These are phyloP conservation scores for Alligator sinensis DNA, from an alignment of 2,113 vertebrate species.

Conservation along the genomic window DNA sequence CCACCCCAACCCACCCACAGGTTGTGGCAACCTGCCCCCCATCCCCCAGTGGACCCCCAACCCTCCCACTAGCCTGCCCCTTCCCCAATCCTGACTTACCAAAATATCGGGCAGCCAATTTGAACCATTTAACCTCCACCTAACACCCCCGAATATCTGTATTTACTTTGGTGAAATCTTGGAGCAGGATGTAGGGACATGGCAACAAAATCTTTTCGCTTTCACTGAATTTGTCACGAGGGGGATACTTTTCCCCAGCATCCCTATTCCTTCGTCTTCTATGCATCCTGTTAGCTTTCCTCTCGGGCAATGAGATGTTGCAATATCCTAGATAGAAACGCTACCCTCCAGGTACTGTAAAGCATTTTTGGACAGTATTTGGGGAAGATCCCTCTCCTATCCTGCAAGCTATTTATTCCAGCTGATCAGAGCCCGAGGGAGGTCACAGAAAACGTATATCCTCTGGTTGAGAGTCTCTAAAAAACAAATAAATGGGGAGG, in stretches of 20 bases:
- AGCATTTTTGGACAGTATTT: accelerated
- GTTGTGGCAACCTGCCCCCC: no score
- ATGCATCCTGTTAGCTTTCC: neutral
- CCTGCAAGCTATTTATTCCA: neutral
- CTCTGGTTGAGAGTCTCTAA: accelerated
- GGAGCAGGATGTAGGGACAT: neutral
- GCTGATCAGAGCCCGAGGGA: neutral
- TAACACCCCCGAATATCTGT: no score
- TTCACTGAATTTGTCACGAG: no score
- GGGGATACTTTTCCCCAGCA: neutral
- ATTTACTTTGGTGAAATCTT: neutral
- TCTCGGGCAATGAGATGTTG: neutral
- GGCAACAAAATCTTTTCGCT: neutral
- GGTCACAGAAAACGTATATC: neutral
- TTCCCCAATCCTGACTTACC: no score
- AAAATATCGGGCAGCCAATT: no score
- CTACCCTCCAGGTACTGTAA: neutral
- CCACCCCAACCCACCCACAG: no score
- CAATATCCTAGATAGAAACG: neutral
- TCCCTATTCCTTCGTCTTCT: neutral
- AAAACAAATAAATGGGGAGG: neutral
- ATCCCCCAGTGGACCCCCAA: no score
- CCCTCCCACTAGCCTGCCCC: no score
- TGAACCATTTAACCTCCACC: no score
- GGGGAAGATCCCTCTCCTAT: neutral